Conservation (phyloP, 2,797 vertebrate species). For the Poeciliopsis turneri region DNA sequence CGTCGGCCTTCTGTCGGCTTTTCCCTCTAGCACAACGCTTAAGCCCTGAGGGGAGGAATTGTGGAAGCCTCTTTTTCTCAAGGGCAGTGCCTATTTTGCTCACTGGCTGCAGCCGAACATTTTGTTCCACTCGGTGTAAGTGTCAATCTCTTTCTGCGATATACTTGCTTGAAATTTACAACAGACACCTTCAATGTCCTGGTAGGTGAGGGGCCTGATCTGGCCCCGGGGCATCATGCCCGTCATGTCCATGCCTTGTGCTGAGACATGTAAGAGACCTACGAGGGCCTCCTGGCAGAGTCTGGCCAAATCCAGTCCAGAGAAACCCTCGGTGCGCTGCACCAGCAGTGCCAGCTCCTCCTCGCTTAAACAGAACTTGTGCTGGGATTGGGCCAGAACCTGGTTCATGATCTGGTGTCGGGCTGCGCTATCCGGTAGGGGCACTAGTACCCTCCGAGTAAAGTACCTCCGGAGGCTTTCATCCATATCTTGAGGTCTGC, state of each 20-base stretch:
- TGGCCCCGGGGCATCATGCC: constrained; percentile 90
- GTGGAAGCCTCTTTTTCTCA: constrained; percentile 81
- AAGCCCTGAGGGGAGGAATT: constrained; percentile 83
- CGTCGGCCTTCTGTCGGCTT: constrained; percentile 74
- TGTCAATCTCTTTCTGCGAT: constrained; percentile 90
- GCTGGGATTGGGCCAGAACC: constrained; percentile 95
- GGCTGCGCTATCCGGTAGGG: constrained; percentile 91
- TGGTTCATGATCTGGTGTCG: constrained; percentile 98
- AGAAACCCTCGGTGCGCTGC: constrained; percentile 97
- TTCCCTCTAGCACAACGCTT: constrained; percentile 79
- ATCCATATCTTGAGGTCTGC: constrained; percentile 97
- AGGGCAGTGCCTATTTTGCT: constrained; percentile 74
- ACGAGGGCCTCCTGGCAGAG: constrained; percentile 94
- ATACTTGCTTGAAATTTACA: constrained; percentile 99
- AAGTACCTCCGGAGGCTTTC: constrained; percentile 98
- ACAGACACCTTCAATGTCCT: constrained; percentile 99
- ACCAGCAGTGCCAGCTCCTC: constrained; percentile 97
- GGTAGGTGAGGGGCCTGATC: constrained; percentile 93
- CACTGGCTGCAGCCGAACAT: constrained; percentile 99
- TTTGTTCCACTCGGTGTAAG: constrained; percentile 99
- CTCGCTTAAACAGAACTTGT: constrained; percentile 98
- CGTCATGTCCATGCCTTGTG: constrained; percentile 92
- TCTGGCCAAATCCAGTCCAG: constrained; percentile 94
- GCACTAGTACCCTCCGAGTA: constrained; percentile 94
- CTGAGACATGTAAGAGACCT: constrained; percentile 88